Conservation (phyloP, 2,113 vertebrate species). For the human (Homo sapiens) region DNA sequence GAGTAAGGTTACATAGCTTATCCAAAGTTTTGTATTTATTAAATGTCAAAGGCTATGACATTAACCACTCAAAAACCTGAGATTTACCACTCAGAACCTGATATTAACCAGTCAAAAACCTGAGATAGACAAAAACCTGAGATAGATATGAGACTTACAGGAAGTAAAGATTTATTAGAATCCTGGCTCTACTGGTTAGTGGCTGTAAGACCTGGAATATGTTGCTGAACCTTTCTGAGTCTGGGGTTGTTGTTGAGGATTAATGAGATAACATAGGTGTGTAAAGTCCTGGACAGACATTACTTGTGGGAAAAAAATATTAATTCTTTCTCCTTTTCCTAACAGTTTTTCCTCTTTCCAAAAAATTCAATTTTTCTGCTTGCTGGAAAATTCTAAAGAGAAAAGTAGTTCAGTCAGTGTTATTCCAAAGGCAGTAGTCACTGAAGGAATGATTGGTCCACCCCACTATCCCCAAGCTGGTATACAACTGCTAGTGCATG, state of each 20-base stretch:
- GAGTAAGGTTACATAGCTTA: too few species aligned
- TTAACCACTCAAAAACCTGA: background rate
- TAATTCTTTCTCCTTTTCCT: background rate
- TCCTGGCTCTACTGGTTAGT: background rate
- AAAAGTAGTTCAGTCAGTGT: background rate
- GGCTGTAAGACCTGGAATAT: background rate
- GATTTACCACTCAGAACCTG: background rate
- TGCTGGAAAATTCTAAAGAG: background rate
- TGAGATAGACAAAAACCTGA: background rate
- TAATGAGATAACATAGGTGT: background rate
- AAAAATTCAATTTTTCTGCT: background rate
- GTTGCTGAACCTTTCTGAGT: background rate
- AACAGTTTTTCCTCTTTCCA: background rate
- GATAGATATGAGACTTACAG: background rate
- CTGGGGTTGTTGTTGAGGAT: background rate
- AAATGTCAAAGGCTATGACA: background rate
- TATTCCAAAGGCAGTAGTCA: rapidly evolving
- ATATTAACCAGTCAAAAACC: background rate
- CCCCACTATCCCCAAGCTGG: background rate
- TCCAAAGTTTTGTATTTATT: background rate
- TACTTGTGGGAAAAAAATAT: background rate
- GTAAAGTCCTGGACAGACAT: background rate
- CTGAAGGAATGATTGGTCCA: rapidly evolving
- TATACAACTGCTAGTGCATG: rapidly evolving
- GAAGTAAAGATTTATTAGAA: background rate